Base-by-base conservation (phyloP, 1,140 invertebrate species). In the Cotesia glomerata region DNA sequence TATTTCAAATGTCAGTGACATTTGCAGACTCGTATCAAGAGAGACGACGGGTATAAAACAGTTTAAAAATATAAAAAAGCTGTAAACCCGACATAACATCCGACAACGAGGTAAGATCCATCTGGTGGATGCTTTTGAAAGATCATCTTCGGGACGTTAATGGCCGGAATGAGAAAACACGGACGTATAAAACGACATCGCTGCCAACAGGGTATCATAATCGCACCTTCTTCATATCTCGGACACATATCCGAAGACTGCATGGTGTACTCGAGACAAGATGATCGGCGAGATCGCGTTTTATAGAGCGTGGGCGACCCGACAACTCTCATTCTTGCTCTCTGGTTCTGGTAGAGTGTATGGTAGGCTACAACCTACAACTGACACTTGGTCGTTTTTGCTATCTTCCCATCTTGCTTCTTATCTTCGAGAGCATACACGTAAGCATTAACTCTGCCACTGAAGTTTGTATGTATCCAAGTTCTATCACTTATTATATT, bases 221-320 rank as follows among this genome's bases (percentile, higher is more conserved):
- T 18, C 16, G 18, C 56, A 58, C 56, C 56, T 18, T 58, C 56
- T 18, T 16, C 56, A 58, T 58, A 58, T 18, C 18, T 16, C 56
- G 4, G 56, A 58, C 56, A 58, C 56, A 13, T 26, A 26, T 26
- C 26, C 11, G 39, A 45, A 5, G 8, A 45, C 39, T 45, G 39
- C 39, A 7, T 26, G 26, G 26, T 26, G 26, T 26, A 26, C 26
- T 9, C 5, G 32, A 34, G 32, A 62, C 13, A 36, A 45, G 36
- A 45, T 64, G 7, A 36, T 49, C 39, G 9, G 7, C 16, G 51
- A 61, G 18, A 45, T 62, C 68, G 54, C 72, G 66, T 74, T 75
- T 73, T 75, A 71, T 75, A 69, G 71, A 75, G 71, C 74, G 68
- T 75, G 74, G 70, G 74, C 74, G 71, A 64, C 45, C 14, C 51